These are phyloP conservation scores for Agrotis clavis DNA, from an alignment of 2,888 invertebrate species.

Conservation along the genomic window DNA sequence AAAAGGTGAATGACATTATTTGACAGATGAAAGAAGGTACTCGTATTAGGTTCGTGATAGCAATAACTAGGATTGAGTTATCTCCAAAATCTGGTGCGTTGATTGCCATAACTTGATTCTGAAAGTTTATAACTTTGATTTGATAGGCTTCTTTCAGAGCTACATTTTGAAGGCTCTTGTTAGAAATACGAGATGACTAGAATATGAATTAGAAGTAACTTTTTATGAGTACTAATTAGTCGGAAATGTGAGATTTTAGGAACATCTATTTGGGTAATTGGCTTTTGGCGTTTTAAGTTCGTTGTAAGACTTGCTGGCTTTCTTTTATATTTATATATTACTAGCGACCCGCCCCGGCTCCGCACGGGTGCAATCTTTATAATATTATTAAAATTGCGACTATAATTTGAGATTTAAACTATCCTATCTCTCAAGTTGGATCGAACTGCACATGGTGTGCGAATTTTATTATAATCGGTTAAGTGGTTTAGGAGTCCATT, in stretches of 20 bases:
- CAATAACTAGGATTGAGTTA: slow-evolving; percentile 21
- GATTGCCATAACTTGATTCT: slow-evolving; percentile 40
- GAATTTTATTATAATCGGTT: too few relatives aligned
- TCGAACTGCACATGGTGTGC: too few relatives aligned
- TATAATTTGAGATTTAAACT: too few relatives aligned
- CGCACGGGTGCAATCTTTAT: too few relatives aligned
- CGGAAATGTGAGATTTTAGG: neutral
- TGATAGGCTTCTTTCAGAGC: slow-evolving; percentile 39
- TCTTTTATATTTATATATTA: too few relatives aligned
- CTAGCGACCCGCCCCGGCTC: too few relatives aligned
- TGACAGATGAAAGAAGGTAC: neutral
- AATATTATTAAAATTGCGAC: too few relatives aligned
- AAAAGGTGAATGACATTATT: neutral
- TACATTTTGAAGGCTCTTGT: slow-evolving; percentile 9
- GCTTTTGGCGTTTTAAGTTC: neutral
- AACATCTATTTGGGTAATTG: too few relatives aligned
- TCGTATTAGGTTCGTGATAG: neutral
- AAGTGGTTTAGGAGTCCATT: too few relatives aligned
- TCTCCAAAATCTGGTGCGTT: slow-evolving; percentile 22
- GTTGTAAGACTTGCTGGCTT: neutral
- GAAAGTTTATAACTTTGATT: slow-evolving; percentile 46
- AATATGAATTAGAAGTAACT: slow-evolving; percentile 40
- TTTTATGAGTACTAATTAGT: slow-evolving; percentile 30
- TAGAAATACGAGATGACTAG: slow-evolving; percentile 35
- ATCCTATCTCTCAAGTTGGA: too few relatives aligned